phyloP scores from a whole-genome alignment of 2,888 invertebrate genomes.

The Amiota minor region DNA sequence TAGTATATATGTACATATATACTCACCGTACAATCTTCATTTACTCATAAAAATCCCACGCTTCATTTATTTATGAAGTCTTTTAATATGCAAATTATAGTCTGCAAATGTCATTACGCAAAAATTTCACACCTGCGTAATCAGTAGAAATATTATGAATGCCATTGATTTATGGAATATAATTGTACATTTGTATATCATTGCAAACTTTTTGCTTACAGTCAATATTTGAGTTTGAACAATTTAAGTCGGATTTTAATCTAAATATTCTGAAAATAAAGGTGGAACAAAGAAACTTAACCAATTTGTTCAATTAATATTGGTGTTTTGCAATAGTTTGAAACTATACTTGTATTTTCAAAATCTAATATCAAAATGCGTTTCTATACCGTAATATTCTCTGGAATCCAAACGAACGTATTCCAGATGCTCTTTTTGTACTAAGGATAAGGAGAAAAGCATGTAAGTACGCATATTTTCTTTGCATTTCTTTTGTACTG shows the following conservation, averaged over 20 bases:
- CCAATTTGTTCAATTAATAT: conserved; percentile 63
- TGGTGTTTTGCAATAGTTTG: conserved; percentile 62
- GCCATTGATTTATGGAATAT: neutral
- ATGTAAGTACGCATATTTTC: conserved; percentile 62
- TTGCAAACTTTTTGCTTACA: too few relatives aligned
- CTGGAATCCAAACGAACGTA: conserved; percentile 59
- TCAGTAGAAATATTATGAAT: conserved; percentile 2
- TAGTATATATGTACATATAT: too few relatives aligned
- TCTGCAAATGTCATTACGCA: neutral
- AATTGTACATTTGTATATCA: too few relatives aligned
- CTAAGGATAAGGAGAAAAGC: conserved; percentile 61
- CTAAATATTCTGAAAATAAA: conserved; percentile 36
- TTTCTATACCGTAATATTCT: conserved; percentile 59
- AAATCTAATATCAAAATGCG: conserved; percentile 56
- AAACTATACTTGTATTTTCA: conserved; percentile 62
- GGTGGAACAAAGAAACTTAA: conserved; percentile 59
- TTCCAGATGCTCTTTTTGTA: conserved; percentile 64
- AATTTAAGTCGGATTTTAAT: too few relatives aligned
- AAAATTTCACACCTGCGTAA: neutral
- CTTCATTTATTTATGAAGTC: neutral
- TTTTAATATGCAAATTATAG: neutral
- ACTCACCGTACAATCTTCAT: too few relatives aligned
- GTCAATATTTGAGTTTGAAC: too few relatives aligned
- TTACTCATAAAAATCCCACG: neutral
- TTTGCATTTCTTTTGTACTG: conserved; percentile 63